Evolutionary conservation across 92 coral and sea anemone species (phyloP).

Genomic region (Porites divaricata): DNA sequence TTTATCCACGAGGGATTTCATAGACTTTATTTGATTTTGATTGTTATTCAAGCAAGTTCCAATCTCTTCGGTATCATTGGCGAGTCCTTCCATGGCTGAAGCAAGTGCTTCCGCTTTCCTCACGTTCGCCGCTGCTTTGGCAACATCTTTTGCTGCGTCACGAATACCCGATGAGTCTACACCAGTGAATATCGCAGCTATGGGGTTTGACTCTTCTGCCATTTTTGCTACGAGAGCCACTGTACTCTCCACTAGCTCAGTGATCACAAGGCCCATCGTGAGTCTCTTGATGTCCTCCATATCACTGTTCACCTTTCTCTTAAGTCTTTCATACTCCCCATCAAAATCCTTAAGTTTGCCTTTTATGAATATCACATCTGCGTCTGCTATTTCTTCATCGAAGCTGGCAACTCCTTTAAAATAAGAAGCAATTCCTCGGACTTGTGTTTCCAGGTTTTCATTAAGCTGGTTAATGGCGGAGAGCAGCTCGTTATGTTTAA

Average conservation of each 20-base stretch:
- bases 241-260: constrained; percentile 26
- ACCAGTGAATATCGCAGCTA: constrained; percentile 39
- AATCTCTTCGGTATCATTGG: constrained; percentile 11
- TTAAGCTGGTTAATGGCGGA: constrained; percentile 4
- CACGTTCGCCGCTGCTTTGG: neutral
- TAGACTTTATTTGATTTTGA: constrained; percentile 7
- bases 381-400: constrained; percentile 33
- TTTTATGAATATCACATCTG: neutral
- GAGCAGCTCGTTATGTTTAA: constrained; percentile 1
- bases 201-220: constrained; percentile 38
- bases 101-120: neutral
- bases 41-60: constrained; percentile 34
- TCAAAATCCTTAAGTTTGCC: neutral
- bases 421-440: constrained; percentile 20
- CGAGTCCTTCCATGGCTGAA: neutral
- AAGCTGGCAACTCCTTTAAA: constrained; percentile 20
- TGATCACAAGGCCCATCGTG: neutral
- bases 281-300: neutral
- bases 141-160: constrained; percentile 28
- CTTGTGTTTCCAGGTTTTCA: constrained; percentile 11
- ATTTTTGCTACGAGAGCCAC: constrained; percentile 4
- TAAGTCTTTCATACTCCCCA: neutral
- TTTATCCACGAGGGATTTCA: constrained; percentile 12
- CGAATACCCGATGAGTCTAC: constrained; percentile 3
- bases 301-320: neutral